A percentile compares a stretch with the other conserved stretches of the same genome.
Conservation (phyloP, 2,113 vertebrate species). For the Pithys albifrons region DNA sequence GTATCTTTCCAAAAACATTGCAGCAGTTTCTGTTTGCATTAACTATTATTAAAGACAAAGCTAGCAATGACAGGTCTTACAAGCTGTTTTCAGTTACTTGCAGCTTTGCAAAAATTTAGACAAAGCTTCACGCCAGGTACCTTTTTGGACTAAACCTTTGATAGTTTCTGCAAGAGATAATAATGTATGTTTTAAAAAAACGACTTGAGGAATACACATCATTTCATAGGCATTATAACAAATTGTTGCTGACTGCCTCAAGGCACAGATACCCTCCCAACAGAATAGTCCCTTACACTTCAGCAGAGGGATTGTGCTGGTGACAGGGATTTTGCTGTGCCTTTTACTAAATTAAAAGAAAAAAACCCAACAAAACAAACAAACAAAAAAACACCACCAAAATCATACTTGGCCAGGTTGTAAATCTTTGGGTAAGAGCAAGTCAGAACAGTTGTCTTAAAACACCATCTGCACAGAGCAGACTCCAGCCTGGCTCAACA, state of each 20-base stretch:
- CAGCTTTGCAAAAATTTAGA: background rate
- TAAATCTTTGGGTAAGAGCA: background rate
- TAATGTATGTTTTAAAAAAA: background rate
- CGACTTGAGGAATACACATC: background rate
- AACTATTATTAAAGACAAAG: background rate
- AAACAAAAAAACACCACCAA: too few relatives aligned
- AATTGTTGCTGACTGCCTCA: background rate
- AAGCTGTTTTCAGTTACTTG: background rate
- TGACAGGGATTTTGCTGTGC: background rate
- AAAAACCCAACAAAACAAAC: too few relatives aligned
- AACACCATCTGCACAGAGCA: background rate
- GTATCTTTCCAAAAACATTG: background rate
- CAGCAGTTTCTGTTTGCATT: conserved; percentile 1
- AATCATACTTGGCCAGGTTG: background rate
- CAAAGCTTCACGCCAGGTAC: background rate
- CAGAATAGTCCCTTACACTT: background rate
- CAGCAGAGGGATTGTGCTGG: background rate
- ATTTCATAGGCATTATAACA: background rate
- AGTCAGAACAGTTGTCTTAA: background rate
- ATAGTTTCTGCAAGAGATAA: background rate
- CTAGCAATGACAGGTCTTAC: background rate
- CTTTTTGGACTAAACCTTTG: background rate
- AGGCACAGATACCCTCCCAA: background rate
- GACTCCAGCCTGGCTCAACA: background rate
- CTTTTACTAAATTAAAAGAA: background rate